A percentile compares a stretch with the other conserved stretches of the same genome.
phyloP scores from a whole-genome alignment of 2,888 invertebrate genomes.

The Apeira syringaria region DNA sequence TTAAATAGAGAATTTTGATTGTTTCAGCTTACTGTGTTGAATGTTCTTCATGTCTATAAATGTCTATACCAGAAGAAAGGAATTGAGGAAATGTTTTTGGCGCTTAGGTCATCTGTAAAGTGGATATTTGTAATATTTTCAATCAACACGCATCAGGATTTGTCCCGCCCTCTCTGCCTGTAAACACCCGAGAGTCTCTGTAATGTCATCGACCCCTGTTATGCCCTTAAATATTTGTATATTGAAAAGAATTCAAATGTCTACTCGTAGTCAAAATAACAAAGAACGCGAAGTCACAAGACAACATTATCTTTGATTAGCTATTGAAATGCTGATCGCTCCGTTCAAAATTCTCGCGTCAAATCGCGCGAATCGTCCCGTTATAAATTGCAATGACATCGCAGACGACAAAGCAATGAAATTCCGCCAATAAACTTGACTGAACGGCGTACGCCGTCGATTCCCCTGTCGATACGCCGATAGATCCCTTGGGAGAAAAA shows the following conservation, averaged over 20 bases:
- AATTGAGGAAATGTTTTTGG: no score
- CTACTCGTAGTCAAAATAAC: neutral
- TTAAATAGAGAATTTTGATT: no score
- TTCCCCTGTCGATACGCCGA: conserved; percentile 60
- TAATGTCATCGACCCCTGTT: no score
- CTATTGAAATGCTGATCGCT: conserved; percentile 38
- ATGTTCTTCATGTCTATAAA: no score
- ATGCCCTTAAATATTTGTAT: no score
- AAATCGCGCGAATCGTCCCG: conserved; percentile 18
- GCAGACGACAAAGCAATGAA: conserved; percentile 64
- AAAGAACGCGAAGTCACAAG: conserved; percentile 13
- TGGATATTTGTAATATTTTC: no score
- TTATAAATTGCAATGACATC: conserved; percentile 62
- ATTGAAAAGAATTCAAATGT: neutral
- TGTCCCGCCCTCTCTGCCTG: no score
- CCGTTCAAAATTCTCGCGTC: conserved; percentile 9
- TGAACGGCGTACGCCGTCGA: conserved; percentile 50
- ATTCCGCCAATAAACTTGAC: conserved; percentile 67
- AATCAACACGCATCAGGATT: no score
- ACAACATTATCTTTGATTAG: conserved; percentile 36
- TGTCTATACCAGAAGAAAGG: no score
- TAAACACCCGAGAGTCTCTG: no score
- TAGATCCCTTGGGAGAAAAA: conserved; percentile 58
- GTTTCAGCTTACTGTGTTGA: no score
- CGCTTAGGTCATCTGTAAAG: no score